Conservation (phyloP, 2,888 invertebrate species). For the Podabrus alpinus region DNA sequence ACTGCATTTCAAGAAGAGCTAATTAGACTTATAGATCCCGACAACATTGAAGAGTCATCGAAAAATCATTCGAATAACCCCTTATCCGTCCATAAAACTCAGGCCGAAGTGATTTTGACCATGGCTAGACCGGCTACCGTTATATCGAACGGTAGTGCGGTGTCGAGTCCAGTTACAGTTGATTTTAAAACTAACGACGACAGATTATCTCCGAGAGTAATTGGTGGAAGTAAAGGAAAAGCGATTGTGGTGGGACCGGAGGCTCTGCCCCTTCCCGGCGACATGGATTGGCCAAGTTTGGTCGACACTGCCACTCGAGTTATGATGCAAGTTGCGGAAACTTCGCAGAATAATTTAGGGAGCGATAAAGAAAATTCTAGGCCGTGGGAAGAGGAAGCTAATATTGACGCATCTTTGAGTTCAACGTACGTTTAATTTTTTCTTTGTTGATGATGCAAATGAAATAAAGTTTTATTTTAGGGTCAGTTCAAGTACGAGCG, state of each 20-base stretch:
- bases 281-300: constrained; percentile 79
- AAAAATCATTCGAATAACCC: constrained; percentile 46
- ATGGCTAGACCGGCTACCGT: constrained; percentile 70
- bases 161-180: constrained; percentile 60
- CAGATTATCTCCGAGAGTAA: constrained; percentile 55
- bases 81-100: constrained; percentile 50
- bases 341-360: constrained; percentile 25
- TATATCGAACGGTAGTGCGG: constrained; percentile 66
- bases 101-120: constrained; percentile 65
- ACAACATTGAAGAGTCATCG: constrained; percentile 57
- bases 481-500: constrained; percentile 57
- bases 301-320: constrained; percentile 79
- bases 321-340: constrained; percentile 43
- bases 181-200: constrained; percentile 65
- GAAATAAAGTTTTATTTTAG: constrained; percentile 36
- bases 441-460: neutral
- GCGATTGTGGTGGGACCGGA: constrained; percentile 47
- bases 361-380: constrained; percentile 41
- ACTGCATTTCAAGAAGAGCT: constrained; percentile 83
- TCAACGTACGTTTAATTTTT: constrained; percentile 48
- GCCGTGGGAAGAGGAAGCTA: constrained; percentile 52
- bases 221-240: constrained; percentile 41
- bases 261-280: constrained; percentile 67
- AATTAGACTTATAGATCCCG: constrained; percentile 80
- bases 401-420: constrained; percentile 51